Conservation (phyloP, 2,113 vertebrate genomes). For the Camelus dromedarius region DNA sequence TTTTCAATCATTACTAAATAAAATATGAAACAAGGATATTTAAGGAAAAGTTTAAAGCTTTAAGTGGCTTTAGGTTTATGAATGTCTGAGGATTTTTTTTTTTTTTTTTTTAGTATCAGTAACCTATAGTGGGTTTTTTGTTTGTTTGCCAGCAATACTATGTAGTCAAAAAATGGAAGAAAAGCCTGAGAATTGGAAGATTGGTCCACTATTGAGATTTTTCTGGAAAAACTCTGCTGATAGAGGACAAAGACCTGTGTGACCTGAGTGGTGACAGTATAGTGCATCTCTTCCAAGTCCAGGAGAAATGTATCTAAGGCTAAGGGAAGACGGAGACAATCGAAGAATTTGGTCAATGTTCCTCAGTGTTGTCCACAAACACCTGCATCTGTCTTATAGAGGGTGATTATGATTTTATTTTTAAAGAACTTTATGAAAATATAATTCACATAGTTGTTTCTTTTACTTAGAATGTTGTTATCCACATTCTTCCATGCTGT, state of each 20-base stretch:
- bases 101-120: neutral
- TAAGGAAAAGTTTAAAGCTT: neutral
- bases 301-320: neutral
- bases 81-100: neutral
- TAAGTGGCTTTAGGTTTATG: neutral
- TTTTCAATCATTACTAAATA: neutral
- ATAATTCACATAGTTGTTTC: neutral
- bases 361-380: neutral
- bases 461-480: neutral
- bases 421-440: neutral
- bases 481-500: too few relatives aligned
- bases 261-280: neutral
- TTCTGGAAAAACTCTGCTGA: neutral
- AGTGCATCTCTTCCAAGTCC: neutral
- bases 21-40: neutral
- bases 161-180: neutral
- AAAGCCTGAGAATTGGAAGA: neutral
- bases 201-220: neutral
- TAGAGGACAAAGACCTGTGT: neutral
- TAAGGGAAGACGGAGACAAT: neutral
- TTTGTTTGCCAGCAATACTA: neutral
- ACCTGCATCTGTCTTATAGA: neutral
- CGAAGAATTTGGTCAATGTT: neutral
- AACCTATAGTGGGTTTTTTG: neutral
- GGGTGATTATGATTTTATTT: neutral